Conservation (phyloP, 2,797 vertebrate genomes). For the Choloepus didactylus region DNA sequence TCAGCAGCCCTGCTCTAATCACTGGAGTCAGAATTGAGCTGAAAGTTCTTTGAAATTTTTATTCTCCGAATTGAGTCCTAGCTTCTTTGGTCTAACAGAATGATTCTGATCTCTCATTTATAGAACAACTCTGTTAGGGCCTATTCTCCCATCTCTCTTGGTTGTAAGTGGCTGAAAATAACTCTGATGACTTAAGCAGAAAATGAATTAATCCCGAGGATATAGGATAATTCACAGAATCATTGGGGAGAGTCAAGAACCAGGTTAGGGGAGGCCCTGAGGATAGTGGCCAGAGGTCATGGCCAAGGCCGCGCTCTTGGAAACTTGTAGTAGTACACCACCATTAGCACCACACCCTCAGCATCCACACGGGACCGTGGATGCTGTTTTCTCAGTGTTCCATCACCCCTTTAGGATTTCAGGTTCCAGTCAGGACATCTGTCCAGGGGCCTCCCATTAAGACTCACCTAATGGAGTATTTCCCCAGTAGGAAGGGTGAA, state of each 20-base stretch:
- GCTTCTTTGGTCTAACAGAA: not conserved
- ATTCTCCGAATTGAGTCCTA: not conserved
- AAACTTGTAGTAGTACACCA: not conserved
- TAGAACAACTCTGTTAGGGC: not conserved
- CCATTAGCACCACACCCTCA: not conserved
- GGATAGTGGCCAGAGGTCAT: not conserved
- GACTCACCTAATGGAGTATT: not conserved
- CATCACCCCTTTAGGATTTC: not conserved
- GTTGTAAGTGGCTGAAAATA: not conserved
- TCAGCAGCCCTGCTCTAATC: not conserved
- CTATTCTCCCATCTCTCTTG: not conserved
- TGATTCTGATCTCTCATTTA: not conserved
- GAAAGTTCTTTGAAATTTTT: not conserved
- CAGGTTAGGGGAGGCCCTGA: not conserved
- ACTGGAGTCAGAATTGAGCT: not conserved
- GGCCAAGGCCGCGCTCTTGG: too few relatives aligned
- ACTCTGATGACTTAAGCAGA: not conserved
- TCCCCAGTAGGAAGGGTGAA: not conserved
- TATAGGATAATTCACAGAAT: not conserved
- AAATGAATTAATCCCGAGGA: not conserved
- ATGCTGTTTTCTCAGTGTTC: not conserved
- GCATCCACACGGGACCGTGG: not conserved
- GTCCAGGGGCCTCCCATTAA: not conserved
- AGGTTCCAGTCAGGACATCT: not conserved
- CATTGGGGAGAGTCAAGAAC: not conserved